phyloP scores from a whole-genome alignment of 1,140 invertebrate genomes.

The Habropoda laboriosa region DNA sequence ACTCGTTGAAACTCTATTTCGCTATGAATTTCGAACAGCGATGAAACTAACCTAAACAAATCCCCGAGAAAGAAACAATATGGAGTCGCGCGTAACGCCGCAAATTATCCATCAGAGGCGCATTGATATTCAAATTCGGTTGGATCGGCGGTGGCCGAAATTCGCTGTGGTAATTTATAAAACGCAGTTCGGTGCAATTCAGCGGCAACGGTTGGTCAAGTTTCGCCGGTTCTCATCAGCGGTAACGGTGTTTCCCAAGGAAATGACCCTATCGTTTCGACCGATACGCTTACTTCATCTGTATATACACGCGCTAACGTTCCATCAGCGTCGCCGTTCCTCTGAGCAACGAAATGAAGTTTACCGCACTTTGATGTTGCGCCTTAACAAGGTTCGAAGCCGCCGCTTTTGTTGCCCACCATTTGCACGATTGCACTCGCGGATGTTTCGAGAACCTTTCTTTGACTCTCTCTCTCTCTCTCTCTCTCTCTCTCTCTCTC shows the following conservation, averaged over 20 bases:
- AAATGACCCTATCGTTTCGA: conserved; percentile 15
- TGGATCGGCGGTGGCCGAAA: background rate
- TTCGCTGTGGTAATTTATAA: conserved; percentile 31
- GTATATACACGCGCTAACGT: conserved; percentile 38
- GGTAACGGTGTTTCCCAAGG: conserved; percentile 20
- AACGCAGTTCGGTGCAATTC: background rate
- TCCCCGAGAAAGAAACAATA: background rate
- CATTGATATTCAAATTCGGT: conserved; percentile 27
- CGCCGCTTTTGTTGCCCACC: conserved; percentile 52
- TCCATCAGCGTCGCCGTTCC: conserved; percentile 39
- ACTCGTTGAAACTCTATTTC: no score
- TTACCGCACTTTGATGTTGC: conserved; percentile 60
- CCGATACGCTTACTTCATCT: conserved; percentile 33
- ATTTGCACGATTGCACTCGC: conserved; percentile 48
- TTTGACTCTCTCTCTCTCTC: no score
- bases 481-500: no score
- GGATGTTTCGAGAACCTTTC: conserved; percentile 49
- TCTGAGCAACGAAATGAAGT: conserved; percentile 45
- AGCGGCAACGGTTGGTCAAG: background rate
- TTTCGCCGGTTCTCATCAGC: background rate
- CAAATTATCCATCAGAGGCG: conserved; percentile 4
- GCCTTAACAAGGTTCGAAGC: conserved; percentile 53
- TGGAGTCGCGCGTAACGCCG: background rate
- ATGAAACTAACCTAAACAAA: no score
- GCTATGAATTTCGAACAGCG: no score